Evolutionary conservation across 2,888 invertebrate species (phyloP), one percentile per base, ranked within the genome.

Genomic region (Helleia helle): DNA sequence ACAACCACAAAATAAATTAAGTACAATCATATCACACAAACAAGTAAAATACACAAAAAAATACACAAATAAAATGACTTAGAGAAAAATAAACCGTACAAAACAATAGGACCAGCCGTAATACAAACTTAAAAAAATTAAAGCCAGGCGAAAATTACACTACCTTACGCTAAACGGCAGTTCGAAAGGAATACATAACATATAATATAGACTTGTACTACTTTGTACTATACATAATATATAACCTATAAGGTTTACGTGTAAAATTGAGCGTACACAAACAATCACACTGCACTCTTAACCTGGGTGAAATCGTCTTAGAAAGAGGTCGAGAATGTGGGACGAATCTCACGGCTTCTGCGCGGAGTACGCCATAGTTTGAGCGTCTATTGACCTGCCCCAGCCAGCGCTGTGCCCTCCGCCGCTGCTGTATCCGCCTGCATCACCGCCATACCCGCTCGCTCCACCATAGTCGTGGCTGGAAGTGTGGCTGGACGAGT

Each of bases 361-460:
- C 51, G 89, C 93, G 52, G 89, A 88, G 77, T 93, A 94, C 48
- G 94, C 94, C 65, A 94, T 74, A 59, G 90, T 89, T 65, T 94
- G 93, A 47, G 92, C 90, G 50, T 92, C 90, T 49, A 91, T 72
- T 42, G 92, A 91, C 56, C 94, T 87, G 41, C 93, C 93, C 93
- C 93, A 93, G 24, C 76, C 71, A 1, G 89, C 87, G 28, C 86
- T 49, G 30, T 54, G 48, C 1, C 64, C 83, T 28, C 77, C 81
- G n/a, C 87, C 86, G 22, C 86, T 73, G 41, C 75, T 80, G 36
- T 69, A 67, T 5, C 81, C 84, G 40, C 88, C 89, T n/a, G 88
- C 86, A 36, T 87, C 88, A 13, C 89, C 90, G 4, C 90, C 89
- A 49, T 89, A 89, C 3, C 89, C 89, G 50, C 87, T 87, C n/a